These are phyloP conservation scores for Orthosia gothica DNA, from an alignment of 2,888 invertebrate genomes.

Conservation along the genomic window DNA sequence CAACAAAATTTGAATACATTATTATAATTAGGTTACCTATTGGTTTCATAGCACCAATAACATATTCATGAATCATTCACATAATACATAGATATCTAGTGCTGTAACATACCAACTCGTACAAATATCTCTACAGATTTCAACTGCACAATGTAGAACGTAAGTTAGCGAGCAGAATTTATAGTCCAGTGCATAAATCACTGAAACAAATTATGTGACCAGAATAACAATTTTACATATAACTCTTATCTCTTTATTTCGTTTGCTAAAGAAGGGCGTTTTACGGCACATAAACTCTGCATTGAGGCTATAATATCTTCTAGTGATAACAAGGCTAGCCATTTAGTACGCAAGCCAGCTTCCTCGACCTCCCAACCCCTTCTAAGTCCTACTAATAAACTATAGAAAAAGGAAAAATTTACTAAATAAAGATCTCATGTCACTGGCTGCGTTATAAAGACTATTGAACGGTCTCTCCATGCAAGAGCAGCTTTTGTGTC, in stretches of 20 bases:
- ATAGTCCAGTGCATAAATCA: constrained; percentile 67
- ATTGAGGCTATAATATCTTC: constrained; percentile 69
- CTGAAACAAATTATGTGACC: constrained; percentile 64
- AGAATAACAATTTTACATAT: constrained; percentile 66
- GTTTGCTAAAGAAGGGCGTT: constrained; percentile 76
- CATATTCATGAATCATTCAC: no score
- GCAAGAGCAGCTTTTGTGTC: constrained; percentile 71
- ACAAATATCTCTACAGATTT: constrained; percentile 19
- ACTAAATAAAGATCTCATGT: constrained; percentile 58
- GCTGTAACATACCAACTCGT: not conserved
- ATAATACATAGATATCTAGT: not conserved
- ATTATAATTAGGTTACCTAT: not conserved
- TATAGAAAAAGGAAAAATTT: constrained; percentile 62
- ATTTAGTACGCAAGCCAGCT: constrained; percentile 69
- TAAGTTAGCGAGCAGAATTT: constrained; percentile 58
- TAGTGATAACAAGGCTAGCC: constrained; percentile 78
- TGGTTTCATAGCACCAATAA: not conserved
- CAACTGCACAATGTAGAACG: constrained; percentile 30
- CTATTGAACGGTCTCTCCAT: constrained; percentile 65
- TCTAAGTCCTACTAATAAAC: constrained; percentile 36
- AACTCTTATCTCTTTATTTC: constrained; percentile 73
- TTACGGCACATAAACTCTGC: constrained; percentile 79
- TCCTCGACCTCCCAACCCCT: constrained; percentile 60
- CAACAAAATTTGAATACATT: not conserved
- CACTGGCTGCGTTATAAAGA: constrained; percentile 66